Evolutionary conservation across 1,140 invertebrate genomes (phyloP).

Genomic region (Papilio glaucus): DNA sequence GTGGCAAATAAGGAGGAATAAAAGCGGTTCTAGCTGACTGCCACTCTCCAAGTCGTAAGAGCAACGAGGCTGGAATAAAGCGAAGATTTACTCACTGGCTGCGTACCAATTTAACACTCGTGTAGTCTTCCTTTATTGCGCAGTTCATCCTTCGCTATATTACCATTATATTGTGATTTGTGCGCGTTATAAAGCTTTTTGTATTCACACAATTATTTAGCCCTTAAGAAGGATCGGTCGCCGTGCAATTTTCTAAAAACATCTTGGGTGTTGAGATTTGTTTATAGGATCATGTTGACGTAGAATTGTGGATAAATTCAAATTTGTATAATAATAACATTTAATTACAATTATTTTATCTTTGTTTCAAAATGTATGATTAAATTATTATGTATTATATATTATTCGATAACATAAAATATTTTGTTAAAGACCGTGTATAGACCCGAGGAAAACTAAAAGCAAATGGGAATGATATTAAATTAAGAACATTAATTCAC

Average conservation of each 20-base stretch:
- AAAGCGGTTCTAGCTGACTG: slow-evolving; percentile 47
- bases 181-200: slow-evolving; percentile 3
- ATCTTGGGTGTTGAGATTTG: neutral
- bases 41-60: slow-evolving; percentile 3
- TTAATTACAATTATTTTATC: no score
- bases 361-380: no score
- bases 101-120: slow-evolving; percentile 52
- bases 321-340: no score
- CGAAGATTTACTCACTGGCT: slow-evolving; percentile 53
- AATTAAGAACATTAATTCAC: no score
- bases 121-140: slow-evolving; percentile 48
- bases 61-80: slow-evolving; percentile 42
- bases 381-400: no score
- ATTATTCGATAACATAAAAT: no score
- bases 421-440: no score
- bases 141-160: slow-evolving; percentile 38
- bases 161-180: slow-evolving; percentile 26
- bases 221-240: neutral
- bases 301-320: no score
- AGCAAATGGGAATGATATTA: no score
- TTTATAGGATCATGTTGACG: neutral
- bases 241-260: neutral
- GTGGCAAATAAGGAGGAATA: slow-evolving; percentile 59
- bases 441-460: no score
- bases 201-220: neutral